Base-by-base conservation (phyloP, 2,888 invertebrate species). In the Lottia gigantea region DNA sequence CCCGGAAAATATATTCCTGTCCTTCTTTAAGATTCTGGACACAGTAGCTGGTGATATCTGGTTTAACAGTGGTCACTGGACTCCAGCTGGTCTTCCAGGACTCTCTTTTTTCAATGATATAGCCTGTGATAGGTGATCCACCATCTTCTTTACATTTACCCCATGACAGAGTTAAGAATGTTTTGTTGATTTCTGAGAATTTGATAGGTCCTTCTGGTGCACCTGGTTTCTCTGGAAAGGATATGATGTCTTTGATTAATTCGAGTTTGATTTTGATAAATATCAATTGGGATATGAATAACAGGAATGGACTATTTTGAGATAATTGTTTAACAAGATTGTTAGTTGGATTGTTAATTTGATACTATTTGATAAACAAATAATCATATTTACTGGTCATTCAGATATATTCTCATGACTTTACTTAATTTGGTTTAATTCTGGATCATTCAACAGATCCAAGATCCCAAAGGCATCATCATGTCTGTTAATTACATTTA, bases 51-150 rank as follows among this genome's bases (percentile, higher is more conserved):
- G 82, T 83, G 67, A 84, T 78, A 68, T 80, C 78, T 16, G 84
- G 75, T 88, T 96, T 95, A 94, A 97, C 95, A 84, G 95, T 95
- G 87, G 95, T 93, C 76, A 97, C 96, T 71, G 95, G 91, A 86
- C 96, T 91, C 84, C 85, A 86, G 74, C 96, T 93, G 26, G 80
- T 76, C 65, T 80, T 82, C 65, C 79, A 80, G 8, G 76, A 77
- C 49, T 86, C 85, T 23, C 83, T 80, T 69, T 82, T 83, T 72
- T 88, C 88, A 11, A 88, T 71, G 66, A 84, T 74, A 78, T 88
- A 88, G 19, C 82, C 82, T 40, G 84, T 85, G 68, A 89, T 78
- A 47, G 94, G 93, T 49, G 94, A 92, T 2, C 97, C 97, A 49
- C 97, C 97, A 87, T 97, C 95, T 77, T 91, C 92, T 87, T 94